These are phyloP conservation scores for Lymantria monacha DNA, from an alignment of 2,888 invertebrate genomes.

Conservation along the genomic window DNA sequence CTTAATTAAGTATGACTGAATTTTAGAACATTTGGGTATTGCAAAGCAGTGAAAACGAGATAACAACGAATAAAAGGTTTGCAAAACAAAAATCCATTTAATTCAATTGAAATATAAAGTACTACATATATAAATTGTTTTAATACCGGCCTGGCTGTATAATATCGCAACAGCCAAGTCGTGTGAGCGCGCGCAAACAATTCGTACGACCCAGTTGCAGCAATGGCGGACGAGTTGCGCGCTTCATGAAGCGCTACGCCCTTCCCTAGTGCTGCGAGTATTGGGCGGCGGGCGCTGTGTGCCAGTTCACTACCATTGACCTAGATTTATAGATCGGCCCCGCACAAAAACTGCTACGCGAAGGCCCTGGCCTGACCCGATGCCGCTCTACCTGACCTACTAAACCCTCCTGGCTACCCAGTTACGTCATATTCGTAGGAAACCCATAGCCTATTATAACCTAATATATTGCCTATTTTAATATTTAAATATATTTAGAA, in stretches of 20 bases:
- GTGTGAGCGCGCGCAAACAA: not conserved
- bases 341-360: conserved; percentile 40
- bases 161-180: too few relatives aligned
- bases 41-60: too few relatives aligned
- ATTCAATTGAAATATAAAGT: too few relatives aligned
- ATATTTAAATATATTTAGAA: too few relatives aligned
- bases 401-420: conserved; percentile 40
- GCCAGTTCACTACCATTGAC: conserved; percentile 55
- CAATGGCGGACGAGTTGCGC: not conserved
- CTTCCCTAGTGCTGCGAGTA: not conserved
- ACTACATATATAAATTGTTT: too few relatives aligned
- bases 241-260: not conserved
- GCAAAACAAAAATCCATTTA: too few relatives aligned
- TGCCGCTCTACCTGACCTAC: conserved; percentile 51
- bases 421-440: conserved; percentile 19
- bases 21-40: too few relatives aligned
- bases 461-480: too few relatives aligned
- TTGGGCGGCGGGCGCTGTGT: conserved; percentile 16
- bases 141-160: too few relatives aligned
- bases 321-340: conserved; percentile 37
- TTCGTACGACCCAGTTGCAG: not conserved
- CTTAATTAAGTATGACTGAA: too few relatives aligned
- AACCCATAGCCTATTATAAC: conserved; percentile 6
- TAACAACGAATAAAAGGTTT: too few relatives aligned
- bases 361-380: conserved; percentile 46